phyloP scores from a whole-genome alignment of 2,888 invertebrate species.

The Xanthia icteritia region DNA sequence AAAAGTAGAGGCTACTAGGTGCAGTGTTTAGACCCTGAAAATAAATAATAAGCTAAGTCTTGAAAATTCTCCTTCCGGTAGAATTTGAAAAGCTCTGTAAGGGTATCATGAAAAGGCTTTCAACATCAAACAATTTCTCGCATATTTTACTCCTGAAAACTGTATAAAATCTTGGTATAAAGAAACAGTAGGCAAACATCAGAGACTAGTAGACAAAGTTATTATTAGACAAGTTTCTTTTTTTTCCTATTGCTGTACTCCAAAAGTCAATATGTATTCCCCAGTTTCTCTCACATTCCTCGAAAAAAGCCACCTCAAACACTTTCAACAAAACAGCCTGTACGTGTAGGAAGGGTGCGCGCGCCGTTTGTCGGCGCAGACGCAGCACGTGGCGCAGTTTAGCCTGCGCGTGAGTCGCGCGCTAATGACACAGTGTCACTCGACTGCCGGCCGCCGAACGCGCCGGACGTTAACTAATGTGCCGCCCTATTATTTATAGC shows the following conservation, averaged over 20 bases:
- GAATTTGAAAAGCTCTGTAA: neutral
- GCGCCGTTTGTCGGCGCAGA: slow-evolving; percentile 69
- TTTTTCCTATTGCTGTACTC: too few species aligned
- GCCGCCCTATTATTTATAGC: slow-evolving; percentile 61
- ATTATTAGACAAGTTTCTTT: neutral
- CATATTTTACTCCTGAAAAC: neutral
- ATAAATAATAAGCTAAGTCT: too few species aligned
- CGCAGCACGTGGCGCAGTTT: slow-evolving; percentile 87
- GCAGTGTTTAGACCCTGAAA: too few species aligned
- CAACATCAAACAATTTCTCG: neutral
- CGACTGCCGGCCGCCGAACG: slow-evolving; percentile 70
- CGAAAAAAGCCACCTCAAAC: slow-evolving; percentile 35
- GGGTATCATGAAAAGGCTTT: too few species aligned
- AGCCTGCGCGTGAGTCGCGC: slow-evolving; percentile 86
- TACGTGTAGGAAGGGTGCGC: slow-evolving; percentile 79
- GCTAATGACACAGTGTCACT: slow-evolving; percentile 83
- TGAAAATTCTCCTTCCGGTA: neutral
- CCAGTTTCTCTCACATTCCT: slow-evolving; percentile 18
- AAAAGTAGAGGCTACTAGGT: neutral
- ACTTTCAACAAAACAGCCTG: slow-evolving; percentile 71
- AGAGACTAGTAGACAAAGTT: neutral
- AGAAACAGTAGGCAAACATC: too few species aligned
- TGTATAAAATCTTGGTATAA: too few species aligned
- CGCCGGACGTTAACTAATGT: slow-evolving; percentile 68
- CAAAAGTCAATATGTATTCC: slow-evolving; percentile 22